Conservation (phyloP, 2,113 vertebrate genomes). For the Pluvialis apricaria region DNA sequence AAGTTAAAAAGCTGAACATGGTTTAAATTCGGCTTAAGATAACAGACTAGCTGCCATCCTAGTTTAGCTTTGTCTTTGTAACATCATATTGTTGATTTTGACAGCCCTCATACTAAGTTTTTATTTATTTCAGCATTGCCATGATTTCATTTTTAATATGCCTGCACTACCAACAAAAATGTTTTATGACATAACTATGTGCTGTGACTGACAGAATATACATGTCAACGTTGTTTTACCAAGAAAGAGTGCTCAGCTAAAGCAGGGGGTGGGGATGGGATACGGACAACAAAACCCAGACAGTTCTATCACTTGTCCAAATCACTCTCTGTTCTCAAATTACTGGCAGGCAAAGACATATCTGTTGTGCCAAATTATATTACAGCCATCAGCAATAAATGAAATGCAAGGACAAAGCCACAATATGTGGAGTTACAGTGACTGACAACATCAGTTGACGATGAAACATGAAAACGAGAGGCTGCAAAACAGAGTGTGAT, state of each 20-base stretch:
- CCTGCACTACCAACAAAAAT: neutral
- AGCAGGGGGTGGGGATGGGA: neutral
- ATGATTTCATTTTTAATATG: neutral
- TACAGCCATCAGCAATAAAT: neutral
- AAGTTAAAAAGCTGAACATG: neutral
- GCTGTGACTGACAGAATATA: neutral
- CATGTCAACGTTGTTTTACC: neutral
- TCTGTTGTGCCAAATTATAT: slow-evolving; percentile 9
- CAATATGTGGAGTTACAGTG: neutral
- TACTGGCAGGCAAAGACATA: neutral
- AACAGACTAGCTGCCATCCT: neutral
- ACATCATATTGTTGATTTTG: neutral
- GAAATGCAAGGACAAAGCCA: neutral
- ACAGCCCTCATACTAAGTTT: neutral
- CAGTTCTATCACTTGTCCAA: neutral
- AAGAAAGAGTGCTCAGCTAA: neutral
- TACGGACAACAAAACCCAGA: neutral
- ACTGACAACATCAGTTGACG: neutral
- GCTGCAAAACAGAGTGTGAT: neutral
- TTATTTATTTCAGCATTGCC: neutral
- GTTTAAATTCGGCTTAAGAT: neutral
- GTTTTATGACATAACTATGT: neutral
- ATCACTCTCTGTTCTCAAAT: slow-evolving; percentile 1
- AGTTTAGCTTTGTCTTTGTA: neutral
- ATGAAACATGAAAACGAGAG: neutral